Evolutionary conservation across 2,888 invertebrate genomes (phyloP).

Genomic region (Apotomis betuletana): DNA sequence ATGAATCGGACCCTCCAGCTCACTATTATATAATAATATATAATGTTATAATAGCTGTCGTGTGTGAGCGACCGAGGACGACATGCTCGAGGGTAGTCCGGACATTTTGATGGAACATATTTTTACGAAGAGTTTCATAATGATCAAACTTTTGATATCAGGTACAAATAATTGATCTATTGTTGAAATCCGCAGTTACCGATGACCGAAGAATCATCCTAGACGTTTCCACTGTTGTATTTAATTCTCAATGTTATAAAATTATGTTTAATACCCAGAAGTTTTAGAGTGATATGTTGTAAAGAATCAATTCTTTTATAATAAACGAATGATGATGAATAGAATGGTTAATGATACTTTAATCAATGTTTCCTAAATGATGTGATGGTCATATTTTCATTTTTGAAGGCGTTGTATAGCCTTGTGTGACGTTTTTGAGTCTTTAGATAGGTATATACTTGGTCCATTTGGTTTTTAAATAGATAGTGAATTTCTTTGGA

Average conservation of each 20-base stretch:
- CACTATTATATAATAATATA: not conserved
- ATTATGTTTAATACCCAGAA: not conserved
- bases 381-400: slow-evolving; percentile 30
- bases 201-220: slow-evolving; percentile 33
- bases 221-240: slow-evolving; percentile 6
- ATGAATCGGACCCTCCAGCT: not conserved
- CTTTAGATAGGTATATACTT: slow-evolving; percentile 57
- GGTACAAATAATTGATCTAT: slow-evolving; percentile 17
- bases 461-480: slow-evolving; percentile 56
- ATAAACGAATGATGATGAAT: slow-evolving; percentile 4
- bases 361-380: slow-evolving; percentile 32
- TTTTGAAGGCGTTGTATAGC: slow-evolving; percentile 35
- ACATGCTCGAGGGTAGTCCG: slow-evolving; percentile 1
- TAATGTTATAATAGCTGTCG: not conserved
- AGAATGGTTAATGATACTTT: slow-evolving; percentile 20
- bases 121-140: slow-evolving; percentile 3
- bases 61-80: not conserved
- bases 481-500: slow-evolving; percentile 63
- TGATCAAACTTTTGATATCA: slow-evolving; percentile 7
- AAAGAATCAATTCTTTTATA: not conserved
- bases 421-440: slow-evolving; percentile 38
- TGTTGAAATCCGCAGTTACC: slow-evolving; percentile 35
- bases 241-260: slow-evolving; percentile 1
- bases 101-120: not conserved
- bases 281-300: slow-evolving; percentile 12